These are phyloP conservation scores for Scomber japonicus DNA, from an alignment of 2,113 vertebrate species.

Conservation along the genomic window DNA sequence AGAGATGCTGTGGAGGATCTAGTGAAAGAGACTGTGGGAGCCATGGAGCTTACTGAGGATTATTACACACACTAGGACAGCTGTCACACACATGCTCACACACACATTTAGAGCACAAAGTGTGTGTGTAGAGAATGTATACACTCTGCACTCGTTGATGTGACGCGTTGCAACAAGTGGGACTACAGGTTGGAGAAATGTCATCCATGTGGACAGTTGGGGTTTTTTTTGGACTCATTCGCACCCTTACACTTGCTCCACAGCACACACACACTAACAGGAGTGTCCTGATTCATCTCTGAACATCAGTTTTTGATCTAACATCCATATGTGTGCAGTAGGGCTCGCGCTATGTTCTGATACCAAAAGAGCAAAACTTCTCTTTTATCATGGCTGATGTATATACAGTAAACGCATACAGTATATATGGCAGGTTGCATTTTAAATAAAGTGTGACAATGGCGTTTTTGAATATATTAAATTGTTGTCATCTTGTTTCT, in stretches of 20 bases:
- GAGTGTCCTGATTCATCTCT: slow-evolving; percentile 26
- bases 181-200: slow-evolving; percentile 1
- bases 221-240: slow-evolving; percentile 37
- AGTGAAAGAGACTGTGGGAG: slow-evolving; percentile 70
- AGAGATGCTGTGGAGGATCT: slow-evolving; percentile 65
- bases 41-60: slow-evolving; percentile 74
- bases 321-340: slow-evolving; percentile 13
- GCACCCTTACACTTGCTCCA: slow-evolving; percentile 23
- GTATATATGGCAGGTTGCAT: slow-evolving; percentile 65
- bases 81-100: slow-evolving; percentile 65
- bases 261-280: neutral
- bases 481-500: neutral
- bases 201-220: neutral
- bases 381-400: slow-evolving; percentile 58
- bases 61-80: slow-evolving; percentile 68
- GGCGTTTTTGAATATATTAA: slow-evolving; percentile 33
- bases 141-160: neutral
- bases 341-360: slow-evolving; percentile 33
- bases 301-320: slow-evolving; percentile 33
- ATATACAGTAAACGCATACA: slow-evolving; percentile 57
- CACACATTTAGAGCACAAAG: slow-evolving; percentile 47
- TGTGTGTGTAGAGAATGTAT: slow-evolving; percentile 37
- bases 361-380: slow-evolving; percentile 37
- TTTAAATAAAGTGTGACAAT: slow-evolving; percentile 82
- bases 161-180: slow-evolving; percentile 16